Conservation (phyloP, 2,888 invertebrate species). For the Leucoptera coffeella region DNA sequence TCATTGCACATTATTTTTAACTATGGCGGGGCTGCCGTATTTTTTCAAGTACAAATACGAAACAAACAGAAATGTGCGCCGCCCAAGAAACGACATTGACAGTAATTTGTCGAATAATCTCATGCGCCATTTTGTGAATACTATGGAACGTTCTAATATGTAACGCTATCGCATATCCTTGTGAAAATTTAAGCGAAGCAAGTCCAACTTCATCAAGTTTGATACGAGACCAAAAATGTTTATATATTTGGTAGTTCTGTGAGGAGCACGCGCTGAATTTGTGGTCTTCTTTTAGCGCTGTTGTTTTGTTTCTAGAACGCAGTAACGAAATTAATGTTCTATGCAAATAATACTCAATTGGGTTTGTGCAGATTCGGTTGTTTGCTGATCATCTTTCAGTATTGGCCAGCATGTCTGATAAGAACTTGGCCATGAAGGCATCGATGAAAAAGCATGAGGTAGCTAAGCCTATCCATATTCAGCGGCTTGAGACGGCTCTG, state of each 20-base stretch:
- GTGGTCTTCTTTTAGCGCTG: too few species aligned
- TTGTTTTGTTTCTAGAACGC: too few species aligned
- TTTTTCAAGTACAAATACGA: slow-evolving; percentile 47
- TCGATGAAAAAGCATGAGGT: slow-evolving; percentile 46
- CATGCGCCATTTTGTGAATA: slow-evolving; percentile 48
- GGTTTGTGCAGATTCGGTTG: too few species aligned
- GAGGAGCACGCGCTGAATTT: too few species aligned
- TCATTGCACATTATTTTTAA: slow-evolving; percentile 12
- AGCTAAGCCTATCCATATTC: slow-evolving; percentile 74
- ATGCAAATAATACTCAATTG: too few species aligned
- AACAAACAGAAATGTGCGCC: slow-evolving; percentile 45
- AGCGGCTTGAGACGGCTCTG: slow-evolving; percentile 75
- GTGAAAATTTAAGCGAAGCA: too few species aligned
- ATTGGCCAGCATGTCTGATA: slow-evolving; percentile 48
- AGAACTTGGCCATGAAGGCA: slow-evolving; percentile 22
- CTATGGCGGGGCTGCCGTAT: slow-evolving; percentile 49
- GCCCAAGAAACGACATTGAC: slow-evolving; percentile 44
- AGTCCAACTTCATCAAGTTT: too few species aligned
- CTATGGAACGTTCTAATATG: slow-evolving; percentile 35
- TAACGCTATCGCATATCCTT: too few species aligned
- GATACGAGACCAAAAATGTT: too few species aligned
- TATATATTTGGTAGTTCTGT: too few species aligned
- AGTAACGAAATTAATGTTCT: too few species aligned
- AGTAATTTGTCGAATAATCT: slow-evolving; percentile 41
- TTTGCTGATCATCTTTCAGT: too few species aligned